Base-by-base conservation (phyloP, 2,797 vertebrate species). In the Odontamblyopus rebecca region DNA sequence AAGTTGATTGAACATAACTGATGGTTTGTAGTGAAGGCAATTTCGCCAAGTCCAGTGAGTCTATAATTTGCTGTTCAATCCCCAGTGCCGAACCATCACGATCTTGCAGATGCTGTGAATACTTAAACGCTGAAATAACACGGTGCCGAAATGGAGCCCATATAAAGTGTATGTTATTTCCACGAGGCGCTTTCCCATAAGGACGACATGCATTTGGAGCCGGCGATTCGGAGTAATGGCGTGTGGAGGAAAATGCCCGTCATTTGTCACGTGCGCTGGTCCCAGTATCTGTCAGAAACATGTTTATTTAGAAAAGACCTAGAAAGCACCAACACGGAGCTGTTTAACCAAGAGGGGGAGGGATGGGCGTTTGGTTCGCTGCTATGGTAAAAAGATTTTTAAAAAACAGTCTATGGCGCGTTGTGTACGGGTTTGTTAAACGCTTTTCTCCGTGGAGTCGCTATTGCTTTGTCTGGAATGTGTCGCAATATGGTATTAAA, bases 211-310 rank as follows among this genome's bases (percentile, higher is more conserved):
- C 26, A 27, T 66, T 51, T 18, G 44, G 44, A 85, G 75, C 61
- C 72, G 70, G 70, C 73, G 76, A 66, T 76, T 69, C 80, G 73
- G 81, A 76, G 68, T 50, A 75, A 81, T 87, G 68, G 53, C 60
- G 75, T 77, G 79, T 69, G 29, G 70, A 71, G 69, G 67, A 72
- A 78, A 80, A 83, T 81, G 68, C 62, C 71, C 57, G 68, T 71
- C 74, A 79, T 85, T 82, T 82, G 73, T 80, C 71, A 71, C 60
- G 67, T 62, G 54, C 50, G 50, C 12, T 5, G 63, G n/a, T 69
- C 18, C 56, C 38, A 61, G 70, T 0, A 4, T 23, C 60, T 35
- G 60, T 35, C 30, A 16, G 13, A 19, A 18, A 29, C 59, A 61
- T 60, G 27, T 60, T 30, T 7, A 60, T 60, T 57, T 26, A 23